phyloP scores from a whole-genome alignment of 2,113 vertebrate species.

The Todiramphus saurophagus region DNA sequence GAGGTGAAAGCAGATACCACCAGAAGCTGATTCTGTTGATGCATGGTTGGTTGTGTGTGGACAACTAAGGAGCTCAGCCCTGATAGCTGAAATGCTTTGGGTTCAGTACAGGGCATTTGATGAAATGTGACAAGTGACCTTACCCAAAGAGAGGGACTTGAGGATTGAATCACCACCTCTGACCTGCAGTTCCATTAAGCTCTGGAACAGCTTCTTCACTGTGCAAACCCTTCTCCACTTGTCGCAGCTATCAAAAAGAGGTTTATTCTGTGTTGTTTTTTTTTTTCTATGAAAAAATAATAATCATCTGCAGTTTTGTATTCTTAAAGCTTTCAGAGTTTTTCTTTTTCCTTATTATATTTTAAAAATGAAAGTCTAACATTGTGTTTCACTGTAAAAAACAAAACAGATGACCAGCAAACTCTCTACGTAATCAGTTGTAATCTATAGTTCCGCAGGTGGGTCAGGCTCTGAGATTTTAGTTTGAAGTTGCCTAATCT shows the following conservation, averaged over 20 bases:
- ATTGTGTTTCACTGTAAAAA: fast-evolving
- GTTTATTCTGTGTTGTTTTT: neutral
- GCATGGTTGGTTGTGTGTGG: fast-evolving
- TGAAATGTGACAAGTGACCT: neutral
- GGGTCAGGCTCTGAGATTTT: neutral
- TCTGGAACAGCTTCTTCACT: neutral
- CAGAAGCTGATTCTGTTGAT: neutral
- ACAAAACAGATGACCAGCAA: fast-evolving
- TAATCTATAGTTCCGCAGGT: neutral
- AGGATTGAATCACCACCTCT: neutral
- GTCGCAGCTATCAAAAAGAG: neutral
- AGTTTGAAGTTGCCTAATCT: fast-evolving
- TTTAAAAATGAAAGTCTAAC: neutral
- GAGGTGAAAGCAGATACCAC: neutral
- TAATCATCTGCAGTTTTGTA: fast-evolving
- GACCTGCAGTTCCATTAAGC: neutral
- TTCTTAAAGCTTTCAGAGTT: neutral
- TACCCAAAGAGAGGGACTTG: neutral
- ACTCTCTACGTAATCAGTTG: neutral
- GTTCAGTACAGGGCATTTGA: neutral
- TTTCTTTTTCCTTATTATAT: neutral
- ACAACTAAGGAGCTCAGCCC: neutral
- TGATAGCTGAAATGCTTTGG: neutral
- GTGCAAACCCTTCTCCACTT: neutral
- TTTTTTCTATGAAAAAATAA: neutral